These are phyloP conservation scores for Saxidomus purpurata DNA, from an alignment of 1,140 invertebrate genomes.

Conservation along the genomic window DNA sequence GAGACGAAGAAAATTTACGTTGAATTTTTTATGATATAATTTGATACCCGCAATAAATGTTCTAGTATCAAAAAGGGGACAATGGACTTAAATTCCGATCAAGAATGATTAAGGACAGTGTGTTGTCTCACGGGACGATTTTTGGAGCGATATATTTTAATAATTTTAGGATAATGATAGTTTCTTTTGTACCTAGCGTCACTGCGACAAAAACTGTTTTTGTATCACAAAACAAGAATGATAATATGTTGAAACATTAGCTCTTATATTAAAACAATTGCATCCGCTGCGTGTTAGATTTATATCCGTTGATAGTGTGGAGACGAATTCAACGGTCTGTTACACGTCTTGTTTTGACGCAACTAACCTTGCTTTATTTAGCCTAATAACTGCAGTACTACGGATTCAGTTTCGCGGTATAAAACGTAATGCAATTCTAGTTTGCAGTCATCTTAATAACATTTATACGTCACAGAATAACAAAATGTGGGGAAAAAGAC, in stretches of 20 bases:
- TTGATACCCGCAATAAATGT: not conserved
- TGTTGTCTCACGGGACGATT: not conserved
- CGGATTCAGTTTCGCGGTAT: not conserved
- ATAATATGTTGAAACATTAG: not conserved
- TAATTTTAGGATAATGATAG: not conserved
- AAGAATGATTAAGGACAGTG: not conserved
- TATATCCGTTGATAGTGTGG: not conserved
- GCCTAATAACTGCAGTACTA: too few species aligned
- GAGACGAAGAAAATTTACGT: not conserved
- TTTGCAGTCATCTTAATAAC: not conserved
- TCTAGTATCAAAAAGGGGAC: not conserved
- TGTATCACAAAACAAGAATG: not conserved
- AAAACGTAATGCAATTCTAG: not conserved
- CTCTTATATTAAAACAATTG: not conserved
- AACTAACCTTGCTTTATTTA: not conserved
- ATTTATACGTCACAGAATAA: too few species aligned
- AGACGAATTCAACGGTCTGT: not conserved
- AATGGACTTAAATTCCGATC: constrained; percentile 2
- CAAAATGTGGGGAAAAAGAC: too few species aligned
- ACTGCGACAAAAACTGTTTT: not conserved
- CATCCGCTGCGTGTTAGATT: not conserved
- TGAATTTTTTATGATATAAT: constrained; percentile 13
- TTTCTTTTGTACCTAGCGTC: not conserved
- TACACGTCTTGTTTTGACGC: not conserved
- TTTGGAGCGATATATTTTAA: not conserved